Evolutionary conservation across 2,888 invertebrate genomes (phyloP).

Genomic region (Calameuta idolon): DNA sequence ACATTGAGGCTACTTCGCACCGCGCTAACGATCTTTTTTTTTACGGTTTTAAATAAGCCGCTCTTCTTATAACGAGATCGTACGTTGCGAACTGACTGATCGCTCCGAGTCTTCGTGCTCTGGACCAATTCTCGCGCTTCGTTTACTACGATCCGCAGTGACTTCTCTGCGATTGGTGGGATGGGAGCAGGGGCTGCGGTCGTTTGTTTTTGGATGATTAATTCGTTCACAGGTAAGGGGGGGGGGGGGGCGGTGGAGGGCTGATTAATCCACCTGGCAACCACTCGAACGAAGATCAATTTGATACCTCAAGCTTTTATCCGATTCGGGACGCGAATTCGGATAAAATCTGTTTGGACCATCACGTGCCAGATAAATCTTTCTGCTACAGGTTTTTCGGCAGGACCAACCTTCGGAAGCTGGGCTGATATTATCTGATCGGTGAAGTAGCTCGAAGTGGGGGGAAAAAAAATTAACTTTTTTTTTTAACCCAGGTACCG

Average conservation of each 20-base stretch:
- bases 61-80: background rate
- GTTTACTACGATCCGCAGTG: background rate
- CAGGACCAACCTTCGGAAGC: background rate
- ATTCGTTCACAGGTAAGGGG: background rate
- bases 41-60: background rate
- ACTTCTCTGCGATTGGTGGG: background rate
- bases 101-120: background rate
- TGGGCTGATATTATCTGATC: background rate
- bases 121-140: constrained; percentile 4
- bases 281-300: background rate
- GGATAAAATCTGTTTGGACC: background rate
- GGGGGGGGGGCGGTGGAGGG: background rate
- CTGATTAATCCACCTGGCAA: background rate
- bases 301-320: background rate
- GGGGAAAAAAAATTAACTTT: too few relatives aligned
- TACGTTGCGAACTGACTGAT: background rate
- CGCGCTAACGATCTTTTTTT: background rate
- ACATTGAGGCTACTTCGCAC: background rate
- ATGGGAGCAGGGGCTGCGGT: background rate
- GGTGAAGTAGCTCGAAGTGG: too few relatives aligned
- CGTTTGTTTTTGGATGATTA: background rate
- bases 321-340: background rate
- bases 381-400: background rate
- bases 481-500: too few relatives aligned
- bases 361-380: background rate